Percentiles rank a stretch among this genome's conserved stretches.
Evolutionary conservation across 2,113 vertebrate genomes (phyloP).

Genomic region (Seriola quinqueradiata): DNA sequence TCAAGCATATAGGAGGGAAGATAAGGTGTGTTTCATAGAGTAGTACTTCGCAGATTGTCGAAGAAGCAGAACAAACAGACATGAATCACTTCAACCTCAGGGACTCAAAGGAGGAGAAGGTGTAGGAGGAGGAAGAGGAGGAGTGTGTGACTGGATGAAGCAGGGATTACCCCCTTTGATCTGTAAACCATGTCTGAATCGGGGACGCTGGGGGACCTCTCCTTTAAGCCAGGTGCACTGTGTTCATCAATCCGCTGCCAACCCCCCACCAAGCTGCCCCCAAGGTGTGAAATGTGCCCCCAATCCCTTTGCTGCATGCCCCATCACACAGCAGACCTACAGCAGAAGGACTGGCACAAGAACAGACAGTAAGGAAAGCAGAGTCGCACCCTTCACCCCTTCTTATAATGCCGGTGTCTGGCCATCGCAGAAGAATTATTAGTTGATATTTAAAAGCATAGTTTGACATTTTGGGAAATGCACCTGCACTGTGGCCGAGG

Average conservation of each 20-base stretch:
- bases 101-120: slow-evolving; percentile 54
- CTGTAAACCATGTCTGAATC: slow-evolving; percentile 69
- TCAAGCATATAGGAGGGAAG: slow-evolving; percentile 21
- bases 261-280: slow-evolving; percentile 71
- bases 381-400: background rate
- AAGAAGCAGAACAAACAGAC: slow-evolving; percentile 18
- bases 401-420: background rate
- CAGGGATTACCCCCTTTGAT: slow-evolving; percentile 79
- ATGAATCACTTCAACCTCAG: slow-evolving; percentile 1
- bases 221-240: slow-evolving; percentile 73
- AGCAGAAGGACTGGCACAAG: slow-evolving; percentile 50
- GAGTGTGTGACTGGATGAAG: slow-evolving; percentile 49
- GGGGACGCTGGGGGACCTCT: slow-evolving; percentile 50
- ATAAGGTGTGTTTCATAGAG: slow-evolving; percentile 49
- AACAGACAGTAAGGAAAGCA: slow-evolving; percentile 18
- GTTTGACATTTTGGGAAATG: background rate
- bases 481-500: background rate
- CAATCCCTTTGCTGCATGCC: slow-evolving; percentile 63
- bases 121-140: slow-evolving; percentile 31
- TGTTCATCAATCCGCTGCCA: slow-evolving; percentile 64
- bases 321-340: slow-evolving; percentile 70
- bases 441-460: background rate
- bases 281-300: slow-evolving; percentile 77
- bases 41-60: slow-evolving; percentile 17
- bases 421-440: background rate